Percentiles rank a stretch among this genome's conserved stretches.
These are phyloP conservation scores for Hemitrygon akajei DNA, from an alignment of 2,797 vertebrate genomes.

Conservation along the genomic window DNA sequence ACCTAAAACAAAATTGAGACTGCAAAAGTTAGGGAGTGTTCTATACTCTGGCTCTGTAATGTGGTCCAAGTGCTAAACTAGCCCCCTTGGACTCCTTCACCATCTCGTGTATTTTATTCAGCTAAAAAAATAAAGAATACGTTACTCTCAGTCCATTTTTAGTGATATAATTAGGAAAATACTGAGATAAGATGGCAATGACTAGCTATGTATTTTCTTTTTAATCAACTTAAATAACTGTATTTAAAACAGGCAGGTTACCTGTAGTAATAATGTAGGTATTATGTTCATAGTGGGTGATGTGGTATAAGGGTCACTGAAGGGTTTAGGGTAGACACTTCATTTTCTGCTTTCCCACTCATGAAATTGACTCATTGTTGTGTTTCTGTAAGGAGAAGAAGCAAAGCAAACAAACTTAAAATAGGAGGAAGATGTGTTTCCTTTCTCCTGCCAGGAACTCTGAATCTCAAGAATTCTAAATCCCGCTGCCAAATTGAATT, in stretches of 20 bases:
- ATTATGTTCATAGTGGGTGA: neutral
- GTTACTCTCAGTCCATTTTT: neutral
- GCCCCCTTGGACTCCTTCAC: neutral
- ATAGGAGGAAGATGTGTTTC: neutral
- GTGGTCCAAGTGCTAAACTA: too few relatives aligned
- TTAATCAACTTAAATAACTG: neutral
- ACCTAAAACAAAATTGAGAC: neutral
- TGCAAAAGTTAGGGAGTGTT: neutral
- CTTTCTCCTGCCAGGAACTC: neutral
- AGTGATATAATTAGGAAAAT: neutral
- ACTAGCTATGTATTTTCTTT: neutral
- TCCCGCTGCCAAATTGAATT: conserved; percentile 10
- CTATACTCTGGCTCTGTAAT: neutral
- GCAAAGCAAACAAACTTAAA: neutral
- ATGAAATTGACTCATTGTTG: neutral
- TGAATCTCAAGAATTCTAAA: neutral
- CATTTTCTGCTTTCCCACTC: too few relatives aligned
- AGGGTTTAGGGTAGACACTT: neutral
- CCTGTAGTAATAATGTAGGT: neutral
- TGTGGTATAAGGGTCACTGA: too few relatives aligned
- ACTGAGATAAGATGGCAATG: neutral
- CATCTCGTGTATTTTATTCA: neutral
- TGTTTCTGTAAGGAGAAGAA: neutral
- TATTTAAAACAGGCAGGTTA: neutral
- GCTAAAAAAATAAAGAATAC: neutral